Evolutionary conservation across 2,888 invertebrate genomes (phyloP).

Genomic region (Odiellus spinosus): DNA sequence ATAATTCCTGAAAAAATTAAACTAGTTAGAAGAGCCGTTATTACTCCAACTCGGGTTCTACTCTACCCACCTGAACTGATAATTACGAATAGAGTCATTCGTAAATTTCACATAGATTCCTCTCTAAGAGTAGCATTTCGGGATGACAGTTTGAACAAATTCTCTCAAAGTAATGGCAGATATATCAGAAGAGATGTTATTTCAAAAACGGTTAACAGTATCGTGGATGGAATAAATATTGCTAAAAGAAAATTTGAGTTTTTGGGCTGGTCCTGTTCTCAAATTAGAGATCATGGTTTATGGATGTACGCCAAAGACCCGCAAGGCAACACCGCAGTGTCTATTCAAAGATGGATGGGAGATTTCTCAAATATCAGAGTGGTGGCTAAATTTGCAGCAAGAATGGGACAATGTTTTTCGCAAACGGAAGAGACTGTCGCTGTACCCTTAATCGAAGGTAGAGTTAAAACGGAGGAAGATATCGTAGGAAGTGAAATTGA

Average conservation of each 20-base stretch:
- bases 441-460: slow-evolving; percentile 6
- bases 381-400: slow-evolving; percentile 19
- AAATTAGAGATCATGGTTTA: slow-evolving; percentile 21
- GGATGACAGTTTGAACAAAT: slow-evolving; percentile 12
- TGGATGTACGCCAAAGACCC: slow-evolving; percentile 18
- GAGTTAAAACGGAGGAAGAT: slow-evolving; percentile 8
- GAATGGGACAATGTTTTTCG: slow-evolving; percentile 21
- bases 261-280: slow-evolving; percentile 20
- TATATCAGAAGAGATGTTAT: slow-evolving; percentile 5
- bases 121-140: slow-evolving; percentile 14
- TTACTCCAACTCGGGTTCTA: no score
- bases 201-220: slow-evolving; percentile 2
- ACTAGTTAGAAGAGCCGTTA: no score
- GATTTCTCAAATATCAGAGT: slow-evolving; percentile 18
- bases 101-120: slow-evolving; percentile 15
- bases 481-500: background rate
- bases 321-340: slow-evolving; percentile 8
- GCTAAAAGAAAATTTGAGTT: slow-evolving; percentile 16
- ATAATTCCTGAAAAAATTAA: no score
- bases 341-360: slow-evolving; percentile 19
- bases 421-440: slow-evolving; percentile 14
- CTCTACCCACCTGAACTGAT: no score
- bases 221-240: slow-evolving; percentile 8
- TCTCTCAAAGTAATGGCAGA: slow-evolving; percentile 8
- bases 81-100: no score